Conservation (phyloP, 2,888 invertebrate species). For the Eupithecia centaureata region DNA sequence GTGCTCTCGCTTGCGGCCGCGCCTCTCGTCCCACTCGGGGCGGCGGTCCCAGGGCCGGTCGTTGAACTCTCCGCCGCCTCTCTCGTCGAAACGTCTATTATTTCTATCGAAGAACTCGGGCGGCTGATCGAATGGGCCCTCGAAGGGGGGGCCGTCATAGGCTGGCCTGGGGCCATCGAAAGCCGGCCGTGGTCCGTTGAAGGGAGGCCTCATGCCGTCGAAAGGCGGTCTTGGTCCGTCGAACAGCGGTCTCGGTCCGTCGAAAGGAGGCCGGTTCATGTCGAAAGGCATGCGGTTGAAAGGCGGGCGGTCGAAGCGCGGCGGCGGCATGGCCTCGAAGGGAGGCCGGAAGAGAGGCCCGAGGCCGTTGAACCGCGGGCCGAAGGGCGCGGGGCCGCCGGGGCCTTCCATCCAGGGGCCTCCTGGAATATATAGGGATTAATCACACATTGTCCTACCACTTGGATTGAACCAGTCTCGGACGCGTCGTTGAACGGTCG, state of each 20-base stretch:
- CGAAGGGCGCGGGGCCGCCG: constrained; percentile 57
- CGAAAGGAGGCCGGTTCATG: constrained; percentile 56
- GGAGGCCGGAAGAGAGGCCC: constrained; percentile 64
- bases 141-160: constrained; percentile 62
- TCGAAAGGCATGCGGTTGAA: constrained; percentile 56
- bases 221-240: constrained; percentile 55
- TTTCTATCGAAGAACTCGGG: constrained; percentile 75
- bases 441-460: constrained; percentile 11
- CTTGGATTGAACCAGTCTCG: neutral
- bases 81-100: constrained; percentile 72
- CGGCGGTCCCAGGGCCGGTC: constrained; percentile 71
- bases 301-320: constrained; percentile 61
- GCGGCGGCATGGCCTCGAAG: constrained; percentile 58
- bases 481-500: too few relatives aligned
- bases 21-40: constrained; percentile 61
- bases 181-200: constrained; percentile 56
- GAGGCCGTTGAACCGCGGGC: constrained; percentile 77
- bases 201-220: constrained; percentile 58
- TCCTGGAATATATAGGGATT: constrained; percentile 37
- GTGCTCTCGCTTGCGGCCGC: constrained; percentile 44
- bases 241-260: constrained; percentile 53
- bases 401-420: constrained; percentile 79
- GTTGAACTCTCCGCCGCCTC: constrained; percentile 60
- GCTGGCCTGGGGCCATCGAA: constrained; percentile 62
- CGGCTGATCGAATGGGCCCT: constrained; percentile 64